Conservation (phyloP, 2,888 invertebrate genomes). For the Lycaena phlaeas region DNA sequence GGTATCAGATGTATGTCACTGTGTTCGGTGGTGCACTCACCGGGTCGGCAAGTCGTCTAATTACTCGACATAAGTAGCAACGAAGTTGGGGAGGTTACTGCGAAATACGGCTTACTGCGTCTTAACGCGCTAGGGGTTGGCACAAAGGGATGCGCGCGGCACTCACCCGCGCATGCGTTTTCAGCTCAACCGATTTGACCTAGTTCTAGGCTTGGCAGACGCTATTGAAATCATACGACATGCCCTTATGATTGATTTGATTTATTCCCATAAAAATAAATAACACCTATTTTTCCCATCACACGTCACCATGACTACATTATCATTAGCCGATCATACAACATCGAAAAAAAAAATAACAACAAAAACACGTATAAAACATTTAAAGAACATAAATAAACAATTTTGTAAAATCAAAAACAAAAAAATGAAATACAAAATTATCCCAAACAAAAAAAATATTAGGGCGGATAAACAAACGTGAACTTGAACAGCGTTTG, state of each 20-base stretch:
- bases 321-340: no score
- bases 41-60: conserved; percentile 34
- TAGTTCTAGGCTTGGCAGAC: conserved; percentile 32
- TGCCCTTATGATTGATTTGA: conserved; percentile 6
- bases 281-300: no score
- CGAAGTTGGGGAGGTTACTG: conserved; percentile 30
- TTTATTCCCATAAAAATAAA: not conserved
- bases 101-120: conserved; percentile 32
- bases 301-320: no score
- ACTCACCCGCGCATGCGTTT: conserved; percentile 34
- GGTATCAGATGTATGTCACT: conserved; percentile 14
- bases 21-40: conserved; percentile 36
- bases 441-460: not conserved
- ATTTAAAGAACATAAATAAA: no score
- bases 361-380: no score
- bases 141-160: conserved; percentile 25
- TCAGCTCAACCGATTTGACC: conserved; percentile 29
- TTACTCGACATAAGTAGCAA: conserved; percentile 33
- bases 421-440: not conserved
- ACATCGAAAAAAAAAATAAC: no score
- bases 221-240: conserved; percentile 14
- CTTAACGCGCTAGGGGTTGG: conserved; percentile 23
- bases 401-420: not conserved
- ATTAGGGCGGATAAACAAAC: conserved; percentile 1
- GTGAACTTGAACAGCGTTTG: conserved; percentile 7